phyloP scores from a whole-genome alignment of 2,797 vertebrate species.

The Rhodeus uyekii region DNA sequence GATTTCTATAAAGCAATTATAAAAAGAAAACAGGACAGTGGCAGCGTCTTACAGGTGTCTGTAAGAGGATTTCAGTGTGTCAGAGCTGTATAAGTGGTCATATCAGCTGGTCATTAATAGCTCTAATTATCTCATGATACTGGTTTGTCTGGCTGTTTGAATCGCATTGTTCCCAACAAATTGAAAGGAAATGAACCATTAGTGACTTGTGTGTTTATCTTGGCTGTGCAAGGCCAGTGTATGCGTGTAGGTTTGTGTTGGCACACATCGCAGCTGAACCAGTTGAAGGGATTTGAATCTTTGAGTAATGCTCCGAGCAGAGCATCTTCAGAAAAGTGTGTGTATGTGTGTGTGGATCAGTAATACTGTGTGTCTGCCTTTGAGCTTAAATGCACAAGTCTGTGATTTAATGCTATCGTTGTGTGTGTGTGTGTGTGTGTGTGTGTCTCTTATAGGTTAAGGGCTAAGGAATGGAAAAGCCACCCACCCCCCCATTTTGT shows the following conservation, averaged over 20 bases:
- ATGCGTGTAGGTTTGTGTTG: conserved; percentile 25
- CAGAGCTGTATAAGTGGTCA: neutral
- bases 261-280: neutral
- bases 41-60: neutral
- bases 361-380: conserved; percentile 7
- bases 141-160: conserved; percentile 3
- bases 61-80: neutral
- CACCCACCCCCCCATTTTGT: conserved; percentile 43
- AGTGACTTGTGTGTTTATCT: conserved; percentile 28
- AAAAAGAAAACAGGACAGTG: neutral
- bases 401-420: neutral
- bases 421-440: conserved; percentile 1
- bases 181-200: conserved; percentile 36
- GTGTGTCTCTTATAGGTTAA: conserved; percentile 2
- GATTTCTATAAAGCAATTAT: neutral
- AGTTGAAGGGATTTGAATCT: neutral
- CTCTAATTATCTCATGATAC: conserved; percentile 18
- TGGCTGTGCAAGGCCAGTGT: conserved; percentile 8
- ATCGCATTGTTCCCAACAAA: conserved; percentile 1
- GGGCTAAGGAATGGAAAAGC: conserved; percentile 36
- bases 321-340: neutral
- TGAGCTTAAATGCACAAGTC: neutral
- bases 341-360: neutral
- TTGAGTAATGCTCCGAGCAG: conserved; percentile 1
- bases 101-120: neutral